Conservation (phyloP, 2,113 vertebrate genomes). For the Scopus umbretta region DNA sequence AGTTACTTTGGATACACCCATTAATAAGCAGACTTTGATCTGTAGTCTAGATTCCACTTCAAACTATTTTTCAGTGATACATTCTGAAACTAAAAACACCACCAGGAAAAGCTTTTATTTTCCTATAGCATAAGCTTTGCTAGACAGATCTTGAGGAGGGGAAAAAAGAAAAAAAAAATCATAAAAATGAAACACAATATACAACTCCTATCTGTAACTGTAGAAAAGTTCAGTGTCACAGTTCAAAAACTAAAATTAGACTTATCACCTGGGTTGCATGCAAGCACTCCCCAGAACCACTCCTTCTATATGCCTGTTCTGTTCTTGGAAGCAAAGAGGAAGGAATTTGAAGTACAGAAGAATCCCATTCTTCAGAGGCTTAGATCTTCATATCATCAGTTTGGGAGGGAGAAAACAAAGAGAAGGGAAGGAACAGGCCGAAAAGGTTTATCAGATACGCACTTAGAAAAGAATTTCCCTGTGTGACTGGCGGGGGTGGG, state of each 20-base stretch:
- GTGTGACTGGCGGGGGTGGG: too few species aligned
- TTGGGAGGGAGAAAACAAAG: not conserved
- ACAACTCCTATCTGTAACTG: not conserved
- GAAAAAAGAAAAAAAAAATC: fast-evolving
- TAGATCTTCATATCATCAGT: not conserved
- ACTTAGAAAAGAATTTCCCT: not conserved
- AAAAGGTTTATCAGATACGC: not conserved
- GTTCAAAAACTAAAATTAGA: not conserved
- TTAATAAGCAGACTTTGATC: not conserved
- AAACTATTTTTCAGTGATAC: not conserved
- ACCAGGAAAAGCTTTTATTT: not conserved
- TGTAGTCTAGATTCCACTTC: not conserved
- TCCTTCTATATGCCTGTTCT: not conserved
- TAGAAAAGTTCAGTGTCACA: not conserved
- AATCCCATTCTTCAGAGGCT: not conserved
- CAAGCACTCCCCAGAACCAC: not conserved
- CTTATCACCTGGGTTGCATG: not conserved
- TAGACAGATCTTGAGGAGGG: not conserved
- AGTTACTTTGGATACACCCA: fast-evolving
- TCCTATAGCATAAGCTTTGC: not conserved
- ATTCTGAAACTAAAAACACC: not conserved
- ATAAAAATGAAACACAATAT: not conserved
- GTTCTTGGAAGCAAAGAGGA: not conserved
- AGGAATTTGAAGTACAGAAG: not conserved
- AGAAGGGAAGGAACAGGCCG: not conserved